Evolutionary conservation across 2,113 vertebrate species (phyloP).

Genomic region (Okapia johnstoni): DNA sequence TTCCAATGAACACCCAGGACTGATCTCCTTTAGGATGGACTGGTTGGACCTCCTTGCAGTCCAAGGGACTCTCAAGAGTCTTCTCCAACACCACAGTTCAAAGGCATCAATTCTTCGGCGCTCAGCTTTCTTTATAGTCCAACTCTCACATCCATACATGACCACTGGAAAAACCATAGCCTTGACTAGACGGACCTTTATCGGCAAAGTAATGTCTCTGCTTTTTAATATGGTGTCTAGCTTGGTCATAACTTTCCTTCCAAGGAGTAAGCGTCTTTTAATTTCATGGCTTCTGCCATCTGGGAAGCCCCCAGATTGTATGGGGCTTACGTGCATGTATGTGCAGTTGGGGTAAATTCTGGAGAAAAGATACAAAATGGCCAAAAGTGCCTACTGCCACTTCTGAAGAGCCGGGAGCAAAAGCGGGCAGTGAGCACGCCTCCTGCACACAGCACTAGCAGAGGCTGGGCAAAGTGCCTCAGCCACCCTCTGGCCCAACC

Average conservation of each 20-base stretch:
- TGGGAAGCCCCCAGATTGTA: background rate
- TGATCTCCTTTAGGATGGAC: background rate
- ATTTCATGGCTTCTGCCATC: background rate
- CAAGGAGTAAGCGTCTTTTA: background rate
- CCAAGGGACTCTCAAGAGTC: background rate
- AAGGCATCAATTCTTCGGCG: accelerated
- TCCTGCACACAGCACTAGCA: background rate
- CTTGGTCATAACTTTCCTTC: background rate
- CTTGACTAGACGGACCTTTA: background rate
- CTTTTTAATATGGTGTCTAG: background rate
- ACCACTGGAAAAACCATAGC: background rate
- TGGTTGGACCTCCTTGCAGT: background rate
- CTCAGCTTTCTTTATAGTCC: accelerated
- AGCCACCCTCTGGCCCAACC: background rate
- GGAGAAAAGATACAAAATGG: background rate
- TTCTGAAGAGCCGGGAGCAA: background rate
- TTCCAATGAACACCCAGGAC: accelerated
- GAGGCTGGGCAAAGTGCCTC: accelerated
- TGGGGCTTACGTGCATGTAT: background rate
- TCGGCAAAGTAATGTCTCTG: background rate
- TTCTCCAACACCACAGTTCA: background rate
- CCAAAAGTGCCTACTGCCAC: background rate
- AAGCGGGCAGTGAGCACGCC: background rate
- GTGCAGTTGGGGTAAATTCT: background rate
- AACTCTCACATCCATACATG: background rate